Base-by-base conservation (phyloP, 1,140 invertebrate species). In the Rhyacophila brunnea region DNA sequence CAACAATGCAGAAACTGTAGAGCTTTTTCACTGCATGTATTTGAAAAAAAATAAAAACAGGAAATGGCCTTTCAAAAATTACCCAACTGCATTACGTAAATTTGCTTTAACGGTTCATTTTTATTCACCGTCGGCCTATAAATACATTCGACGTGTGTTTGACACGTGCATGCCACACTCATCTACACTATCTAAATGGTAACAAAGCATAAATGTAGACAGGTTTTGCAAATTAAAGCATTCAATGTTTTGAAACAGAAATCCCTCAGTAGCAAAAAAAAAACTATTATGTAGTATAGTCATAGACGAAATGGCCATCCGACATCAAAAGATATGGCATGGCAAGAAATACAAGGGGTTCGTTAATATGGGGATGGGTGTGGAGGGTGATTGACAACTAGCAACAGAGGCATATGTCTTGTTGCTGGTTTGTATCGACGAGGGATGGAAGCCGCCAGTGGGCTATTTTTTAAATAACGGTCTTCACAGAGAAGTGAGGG, bases 141-240 rank as follows among this genome's bases (percentile, higher is more conserved):
- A 67, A 60, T 76, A 72, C 72, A 68, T 74, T 6, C 60, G 75
- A 52, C 58, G 68, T 52, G 58, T 60, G 51, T 76, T 75, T 60
- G 62, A 68, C 55, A 68, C 66, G 44, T 58, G 23, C 38, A 67
- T 78, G 51, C 75, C 74, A 42, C 71, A 76, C 67, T 67, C 67
- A 13, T 62, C 61, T 13, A 75, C 69, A 6, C 51, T 78, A 34
- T 57, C 48, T 13, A 70, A 66, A 36, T 78, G 73, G 74, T 77
- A 77, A 57, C 23, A 53, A 44, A 62, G 51, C 23, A 66, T 71
- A n/a, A 61, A 74, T 60, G 71, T 68, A 13, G 49, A 60, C 72
- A 72, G 45, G 73, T 72, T 6, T 75, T 75, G 56, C 71, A 65
- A 7, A 45, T 60, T 62, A 68, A 77, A 65, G 61, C 70, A 34